Conservation (phyloP, 2,797 vertebrate genomes). For the Echiichthys vipera region DNA sequence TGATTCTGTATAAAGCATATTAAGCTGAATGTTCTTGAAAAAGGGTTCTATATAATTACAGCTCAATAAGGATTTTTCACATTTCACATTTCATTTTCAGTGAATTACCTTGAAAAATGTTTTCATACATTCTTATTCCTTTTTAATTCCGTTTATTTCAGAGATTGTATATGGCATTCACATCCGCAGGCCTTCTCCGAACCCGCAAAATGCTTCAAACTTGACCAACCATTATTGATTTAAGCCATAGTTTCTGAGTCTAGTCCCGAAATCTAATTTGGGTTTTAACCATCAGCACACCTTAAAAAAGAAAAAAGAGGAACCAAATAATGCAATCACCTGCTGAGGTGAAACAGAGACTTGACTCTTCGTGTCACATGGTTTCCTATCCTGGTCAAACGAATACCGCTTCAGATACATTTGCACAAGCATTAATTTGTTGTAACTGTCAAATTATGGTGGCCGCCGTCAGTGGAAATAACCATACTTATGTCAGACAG, state of each 20-base stretch:
- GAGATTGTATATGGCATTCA: not conserved
- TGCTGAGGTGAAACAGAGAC: not conserved
- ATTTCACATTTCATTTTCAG: too few relatives aligned
- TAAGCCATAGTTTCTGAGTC: not conserved
- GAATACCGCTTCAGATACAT: not conserved
- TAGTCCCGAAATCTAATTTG: not conserved
- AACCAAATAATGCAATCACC: not conserved
- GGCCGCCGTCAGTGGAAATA: conserved; percentile 1
- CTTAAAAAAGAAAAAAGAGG: not conserved
- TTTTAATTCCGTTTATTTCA: too few relatives aligned
- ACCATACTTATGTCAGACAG: conserved; percentile 1
- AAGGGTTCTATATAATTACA: too few relatives aligned
- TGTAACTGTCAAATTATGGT: not conserved
- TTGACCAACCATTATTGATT: not conserved
- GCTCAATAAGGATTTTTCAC: too few relatives aligned
- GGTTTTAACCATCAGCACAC: not conserved
- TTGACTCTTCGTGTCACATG: not conserved
- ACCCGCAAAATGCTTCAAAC: too few relatives aligned
- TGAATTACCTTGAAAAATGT: too few relatives aligned
- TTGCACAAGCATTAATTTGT: not conserved
- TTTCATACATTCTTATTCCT: too few relatives aligned
- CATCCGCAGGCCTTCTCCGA: too few relatives aligned
- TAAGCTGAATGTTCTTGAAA: too few relatives aligned
- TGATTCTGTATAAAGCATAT: too few relatives aligned
- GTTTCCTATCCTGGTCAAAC: not conserved